Conservation (phyloP, 2,888 invertebrate species). For the Strigamia transsilvanica region DNA sequence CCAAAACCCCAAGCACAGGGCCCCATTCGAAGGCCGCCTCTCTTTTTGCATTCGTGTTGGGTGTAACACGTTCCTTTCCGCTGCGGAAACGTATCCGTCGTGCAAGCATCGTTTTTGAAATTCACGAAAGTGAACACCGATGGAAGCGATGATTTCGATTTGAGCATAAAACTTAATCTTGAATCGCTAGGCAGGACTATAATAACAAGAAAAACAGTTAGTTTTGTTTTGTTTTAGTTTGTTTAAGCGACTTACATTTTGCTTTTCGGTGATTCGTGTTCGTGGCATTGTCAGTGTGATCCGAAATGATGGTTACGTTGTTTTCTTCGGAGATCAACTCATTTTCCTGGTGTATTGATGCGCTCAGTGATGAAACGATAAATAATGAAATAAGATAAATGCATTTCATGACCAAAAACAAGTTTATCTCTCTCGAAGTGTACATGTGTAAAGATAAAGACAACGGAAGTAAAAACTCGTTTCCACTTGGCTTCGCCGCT, state of each 20-base stretch:
- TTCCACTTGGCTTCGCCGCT: not conserved
- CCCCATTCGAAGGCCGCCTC: constrained; percentile 79
- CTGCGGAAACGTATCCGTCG: not conserved
- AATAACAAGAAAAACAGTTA: not conserved
- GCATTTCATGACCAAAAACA: not conserved
- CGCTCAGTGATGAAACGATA: not conserved
- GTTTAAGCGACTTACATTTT: not conserved
- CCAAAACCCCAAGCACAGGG: constrained; percentile 80
- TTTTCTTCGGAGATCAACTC: not conserved
- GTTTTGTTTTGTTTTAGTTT: not conserved
- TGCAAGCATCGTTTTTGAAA: constrained; percentile 47
- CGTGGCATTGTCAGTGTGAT: not conserved
- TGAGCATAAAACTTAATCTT: not conserved
- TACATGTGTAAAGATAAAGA: not conserved
- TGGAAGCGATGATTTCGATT: constrained; percentile 45
- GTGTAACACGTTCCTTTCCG: constrained; percentile 80
- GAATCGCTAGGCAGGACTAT: not conserved
- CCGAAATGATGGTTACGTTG: not conserved
- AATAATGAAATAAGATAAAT: not conserved
- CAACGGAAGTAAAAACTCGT: constrained; percentile 22
- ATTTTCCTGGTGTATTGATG: not conserved
- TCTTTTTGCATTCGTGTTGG: constrained; percentile 73
- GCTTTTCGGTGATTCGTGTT: not conserved
- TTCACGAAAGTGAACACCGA: constrained; percentile 52
- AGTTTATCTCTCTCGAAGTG: not conserved